Evolutionary conservation across 2,888 invertebrate species (phyloP), one percentile per base, ranked within the genome.

Genomic region (Phyto melanocephala): DNA sequence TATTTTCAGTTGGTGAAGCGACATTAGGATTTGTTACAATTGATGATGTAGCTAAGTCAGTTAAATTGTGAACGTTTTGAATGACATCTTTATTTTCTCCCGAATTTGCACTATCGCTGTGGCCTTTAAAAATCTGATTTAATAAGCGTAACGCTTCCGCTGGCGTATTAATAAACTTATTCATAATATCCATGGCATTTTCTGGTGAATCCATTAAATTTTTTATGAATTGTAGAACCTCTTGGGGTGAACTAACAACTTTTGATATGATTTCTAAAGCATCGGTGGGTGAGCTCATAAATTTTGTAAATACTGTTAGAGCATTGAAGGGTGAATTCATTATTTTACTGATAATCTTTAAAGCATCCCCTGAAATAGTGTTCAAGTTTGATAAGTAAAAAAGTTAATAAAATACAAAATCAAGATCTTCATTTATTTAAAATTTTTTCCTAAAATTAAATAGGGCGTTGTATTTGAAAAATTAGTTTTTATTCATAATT

Each of bases 261-360:
- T 91, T 91, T 3, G 91, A 89, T 68, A 91, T 91, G 17, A 91
- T 90, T 86, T 91, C 91, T 35, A 91, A 87, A n/a, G 91, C 90
- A 85, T 91, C 91, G n/a, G 90, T 91, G 10, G 91, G 91, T 4
- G 91, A 91, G 75, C 90, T 90, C 91, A 91, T 91, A 74, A 91
- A 91, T 86, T 91, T 91, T 1, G 91, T 91, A 74, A 91, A 91
- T 85, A 91, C 91, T 83, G 91, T 91, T 68, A 91, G 86, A 54
- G 91, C 91, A 84, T 91, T 90, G 74, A 91, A 90, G 10, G 91
- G 91, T 65, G 91, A 91, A 84, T 91, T 91, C 91, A 91, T 91
- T 65, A 91, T 88, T 88, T 91, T 91, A 72, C 90, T 90, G 37
- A 91, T 91, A 37, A 91, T 91, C 81, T 91, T 90, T 42, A 91